phyloP scores from a whole-genome alignment of 2,113 vertebrate genomes.

The Hypocryptadius cinnamomeus region DNA sequence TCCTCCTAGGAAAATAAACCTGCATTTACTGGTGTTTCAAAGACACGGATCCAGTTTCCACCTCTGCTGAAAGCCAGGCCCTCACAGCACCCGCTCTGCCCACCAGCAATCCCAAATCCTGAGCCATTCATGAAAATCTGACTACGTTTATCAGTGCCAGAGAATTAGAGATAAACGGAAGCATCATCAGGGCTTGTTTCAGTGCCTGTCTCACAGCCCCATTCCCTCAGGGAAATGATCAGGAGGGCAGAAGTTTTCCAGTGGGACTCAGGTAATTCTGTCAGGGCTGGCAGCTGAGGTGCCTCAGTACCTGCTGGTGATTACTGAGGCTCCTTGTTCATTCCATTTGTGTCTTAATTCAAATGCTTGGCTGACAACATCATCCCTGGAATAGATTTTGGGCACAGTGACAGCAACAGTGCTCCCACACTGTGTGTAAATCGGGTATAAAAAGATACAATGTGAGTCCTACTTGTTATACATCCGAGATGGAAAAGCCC shows the following conservation, averaged over 20 bases:
- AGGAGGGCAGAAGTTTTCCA: background rate
- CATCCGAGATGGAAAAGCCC: background rate
- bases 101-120: background rate
- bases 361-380: background rate
- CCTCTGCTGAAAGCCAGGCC: background rate
- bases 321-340: background rate
- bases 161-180: background rate
- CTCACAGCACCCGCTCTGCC: background rate
- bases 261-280: background rate
- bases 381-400: background rate
- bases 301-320: background rate
- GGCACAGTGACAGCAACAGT: background rate
- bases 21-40: background rate
- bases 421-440: background rate
- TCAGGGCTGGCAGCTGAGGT: background rate
- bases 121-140: background rate
- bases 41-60: background rate
- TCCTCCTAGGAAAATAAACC: background rate
- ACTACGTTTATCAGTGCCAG: rapidly evolving
- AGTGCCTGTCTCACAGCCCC: background rate
- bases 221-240: background rate
- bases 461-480: background rate
- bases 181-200: background rate
- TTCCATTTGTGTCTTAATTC: background rate
- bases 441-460: background rate